phyloP scores from a whole-genome alignment of 2,113 vertebrate genomes.

The Diphyllodes magnificus region DNA sequence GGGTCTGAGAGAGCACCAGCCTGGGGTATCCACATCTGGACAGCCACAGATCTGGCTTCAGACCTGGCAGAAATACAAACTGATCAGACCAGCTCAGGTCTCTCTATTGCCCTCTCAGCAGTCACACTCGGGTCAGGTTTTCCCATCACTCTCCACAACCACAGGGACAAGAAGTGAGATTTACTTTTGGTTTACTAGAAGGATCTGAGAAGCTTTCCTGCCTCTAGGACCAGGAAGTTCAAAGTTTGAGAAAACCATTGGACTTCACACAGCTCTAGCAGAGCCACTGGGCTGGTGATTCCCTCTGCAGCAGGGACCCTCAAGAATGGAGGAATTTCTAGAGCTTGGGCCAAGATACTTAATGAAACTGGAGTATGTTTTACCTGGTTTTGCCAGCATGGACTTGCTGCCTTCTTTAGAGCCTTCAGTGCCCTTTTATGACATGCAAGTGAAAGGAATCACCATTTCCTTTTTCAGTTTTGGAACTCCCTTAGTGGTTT shows the following conservation, averaged over 20 bases:
- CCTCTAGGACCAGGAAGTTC: not conserved
- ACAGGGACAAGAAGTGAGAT: not conserved
- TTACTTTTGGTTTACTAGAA: not conserved
- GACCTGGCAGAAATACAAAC: not conserved
- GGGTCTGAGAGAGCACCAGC: not conserved
- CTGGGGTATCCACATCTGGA: not conserved
- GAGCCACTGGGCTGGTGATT: not conserved
- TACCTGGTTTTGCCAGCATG: not conserved
- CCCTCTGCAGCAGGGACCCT: not conserved
- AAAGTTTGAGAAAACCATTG: not conserved
- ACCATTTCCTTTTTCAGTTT: not conserved
- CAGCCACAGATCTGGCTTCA: not conserved
- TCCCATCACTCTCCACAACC: not conserved
- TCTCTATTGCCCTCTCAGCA: not conserved
- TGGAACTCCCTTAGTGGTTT: not conserved
- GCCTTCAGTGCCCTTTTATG: not conserved
- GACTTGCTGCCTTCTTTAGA: not conserved
- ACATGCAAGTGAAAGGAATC: not conserved
- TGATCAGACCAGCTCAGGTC: not conserved
- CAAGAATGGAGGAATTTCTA: not conserved
- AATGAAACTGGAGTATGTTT: not conserved
- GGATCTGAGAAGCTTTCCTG: not conserved
- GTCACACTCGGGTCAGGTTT: not conserved
- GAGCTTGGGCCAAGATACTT: not conserved
- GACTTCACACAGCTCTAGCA: fast-evolving